Evolutionary conservation across 2,113 vertebrate genomes (phyloP).

Genomic region (Lagenorhynchus albirostris): DNA sequence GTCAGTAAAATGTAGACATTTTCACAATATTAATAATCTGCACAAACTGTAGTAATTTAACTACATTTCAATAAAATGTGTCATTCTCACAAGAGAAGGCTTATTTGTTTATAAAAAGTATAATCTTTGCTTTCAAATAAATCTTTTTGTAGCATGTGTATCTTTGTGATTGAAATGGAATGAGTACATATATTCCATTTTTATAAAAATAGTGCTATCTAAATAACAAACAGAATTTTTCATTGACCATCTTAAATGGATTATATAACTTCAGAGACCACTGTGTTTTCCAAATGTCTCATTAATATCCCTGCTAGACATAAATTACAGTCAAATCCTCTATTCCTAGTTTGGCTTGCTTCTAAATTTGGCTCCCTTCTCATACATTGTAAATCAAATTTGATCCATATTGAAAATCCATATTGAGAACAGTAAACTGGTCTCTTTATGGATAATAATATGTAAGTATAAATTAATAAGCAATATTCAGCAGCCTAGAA

Average conservation of each 20-base stretch:
- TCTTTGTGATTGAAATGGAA: neutral
- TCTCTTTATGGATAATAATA: neutral
- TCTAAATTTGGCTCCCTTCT: neutral
- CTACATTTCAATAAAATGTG: neutral
- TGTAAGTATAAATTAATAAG: neutral
- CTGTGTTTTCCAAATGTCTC: neutral
- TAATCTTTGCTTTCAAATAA: neutral
- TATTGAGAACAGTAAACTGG: neutral
- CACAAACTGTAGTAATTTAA: neutral
- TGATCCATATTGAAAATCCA: neutral
- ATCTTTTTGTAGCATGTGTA: neutral
- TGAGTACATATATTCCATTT: neutral
- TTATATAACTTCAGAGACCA: neutral
- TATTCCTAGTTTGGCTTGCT: neutral
- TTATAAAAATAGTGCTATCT: neutral
- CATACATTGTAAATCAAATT: neutral
- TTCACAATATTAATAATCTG: neutral
- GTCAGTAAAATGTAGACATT: neutral
- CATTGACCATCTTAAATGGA: neutral
- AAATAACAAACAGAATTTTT: neutral
- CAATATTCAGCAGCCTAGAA: neutral
- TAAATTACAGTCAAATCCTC: neutral
- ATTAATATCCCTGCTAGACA: neutral
- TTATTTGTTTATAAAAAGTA: neutral
- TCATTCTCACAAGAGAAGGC: neutral